Evolutionary conservation across 2,797 vertebrate genomes (phyloP).

Genomic region (Cyclura pinguis): DNA sequence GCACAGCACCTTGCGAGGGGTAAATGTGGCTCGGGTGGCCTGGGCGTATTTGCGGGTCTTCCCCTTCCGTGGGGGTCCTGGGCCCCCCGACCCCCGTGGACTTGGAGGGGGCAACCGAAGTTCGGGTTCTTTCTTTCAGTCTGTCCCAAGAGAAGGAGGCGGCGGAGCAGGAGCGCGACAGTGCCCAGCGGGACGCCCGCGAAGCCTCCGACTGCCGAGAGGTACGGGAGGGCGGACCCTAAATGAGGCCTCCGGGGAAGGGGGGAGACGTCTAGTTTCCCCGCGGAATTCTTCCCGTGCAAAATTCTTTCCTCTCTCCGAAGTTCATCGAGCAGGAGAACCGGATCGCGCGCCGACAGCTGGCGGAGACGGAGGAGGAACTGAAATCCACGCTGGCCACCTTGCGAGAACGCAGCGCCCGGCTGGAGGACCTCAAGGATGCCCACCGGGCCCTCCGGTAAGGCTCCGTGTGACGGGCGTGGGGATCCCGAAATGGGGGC

Average conservation of each 20-base stretch:
- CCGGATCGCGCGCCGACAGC: constrained; percentile 83
- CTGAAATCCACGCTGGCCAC: constrained; percentile 81
- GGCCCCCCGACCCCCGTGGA: too few species aligned
- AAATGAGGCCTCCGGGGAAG: too few species aligned
- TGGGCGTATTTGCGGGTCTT: too few species aligned
- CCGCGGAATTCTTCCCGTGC: too few species aligned
- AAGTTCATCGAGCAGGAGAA: constrained; percentile 94
- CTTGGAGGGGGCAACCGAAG: too few species aligned
- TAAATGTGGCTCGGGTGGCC: too few species aligned
- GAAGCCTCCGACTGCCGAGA: constrained; percentile 75
- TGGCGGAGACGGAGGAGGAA: constrained; percentile 84
- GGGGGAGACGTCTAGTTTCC: not conserved
- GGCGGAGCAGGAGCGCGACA: constrained; percentile 75
- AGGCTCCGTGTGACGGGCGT: constrained; percentile 11
- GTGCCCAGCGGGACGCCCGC: constrained; percentile 77
- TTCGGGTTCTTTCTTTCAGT: not conserved
- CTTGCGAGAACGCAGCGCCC: constrained; percentile 84
- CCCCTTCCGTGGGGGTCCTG: too few species aligned
- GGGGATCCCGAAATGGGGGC: too few species aligned
- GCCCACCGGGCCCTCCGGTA: constrained; percentile 84
- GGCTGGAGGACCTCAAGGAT: constrained; percentile 87
- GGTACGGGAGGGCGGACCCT: constrained; percentile 52
- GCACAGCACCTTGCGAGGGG: not conserved
- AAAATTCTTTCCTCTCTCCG: not conserved
- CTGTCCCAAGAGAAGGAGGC: constrained; percentile 51